Percentiles rank a stretch among this genome's conserved stretches.
Evolutionary conservation across 1,140 invertebrate species (phyloP).

Genomic region (Zaprionus nigranus): DNA sequence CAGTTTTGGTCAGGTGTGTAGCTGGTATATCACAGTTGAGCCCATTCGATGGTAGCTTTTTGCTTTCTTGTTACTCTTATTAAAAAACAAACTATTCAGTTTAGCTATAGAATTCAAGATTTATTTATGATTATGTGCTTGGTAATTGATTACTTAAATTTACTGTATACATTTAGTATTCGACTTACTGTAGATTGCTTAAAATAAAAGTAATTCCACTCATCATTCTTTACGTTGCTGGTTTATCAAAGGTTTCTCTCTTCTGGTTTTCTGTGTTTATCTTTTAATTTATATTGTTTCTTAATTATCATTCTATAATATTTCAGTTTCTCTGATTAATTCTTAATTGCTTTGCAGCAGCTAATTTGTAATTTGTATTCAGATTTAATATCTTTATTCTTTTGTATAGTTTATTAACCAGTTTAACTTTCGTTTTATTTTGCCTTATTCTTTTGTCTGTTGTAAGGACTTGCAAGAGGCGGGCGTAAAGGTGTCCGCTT

Average conservation of each 20-base stretch:
- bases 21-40: too few relatives aligned
- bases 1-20: too few relatives aligned
- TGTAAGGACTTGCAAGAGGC: constrained; percentile 93
- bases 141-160: too few relatives aligned
- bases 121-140: too few relatives aligned
- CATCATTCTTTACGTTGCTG: neutral
- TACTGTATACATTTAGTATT: too few relatives aligned
- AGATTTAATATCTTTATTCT: neutral
- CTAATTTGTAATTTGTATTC: constrained; percentile 35
- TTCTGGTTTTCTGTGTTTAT: constrained; percentile 12
- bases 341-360: constrained; percentile 63
- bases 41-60: too few relatives aligned
- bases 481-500: constrained; percentile 94
- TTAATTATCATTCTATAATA: constrained; percentile 1
- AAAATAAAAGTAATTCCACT: neutral
- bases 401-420: constrained; percentile 47
- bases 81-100: too few relatives aligned
- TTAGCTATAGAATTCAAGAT: too few relatives aligned
- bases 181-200: neutral
- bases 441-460: constrained; percentile 47
- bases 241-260: neutral
- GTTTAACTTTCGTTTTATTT: constrained; percentile 54
- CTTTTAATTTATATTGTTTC: constrained; percentile 29
- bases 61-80: too few relatives aligned
- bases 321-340: neutral